Evolutionary conservation across 2,797 vertebrate genomes (phyloP).

Genomic region (Gallinago stenura): DNA sequence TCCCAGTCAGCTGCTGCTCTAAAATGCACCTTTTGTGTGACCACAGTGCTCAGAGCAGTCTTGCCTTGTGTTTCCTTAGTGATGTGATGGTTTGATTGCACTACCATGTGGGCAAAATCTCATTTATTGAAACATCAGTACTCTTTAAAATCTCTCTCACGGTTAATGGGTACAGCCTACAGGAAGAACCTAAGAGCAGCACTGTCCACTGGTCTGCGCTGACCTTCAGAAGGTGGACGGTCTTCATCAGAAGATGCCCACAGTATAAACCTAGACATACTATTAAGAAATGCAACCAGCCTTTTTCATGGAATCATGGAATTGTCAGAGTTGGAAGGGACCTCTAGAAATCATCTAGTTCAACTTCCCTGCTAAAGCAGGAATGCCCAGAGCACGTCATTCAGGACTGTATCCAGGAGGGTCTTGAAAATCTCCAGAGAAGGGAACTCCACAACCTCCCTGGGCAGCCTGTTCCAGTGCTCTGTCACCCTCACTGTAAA

Average conservation of each 20-base stretch:
- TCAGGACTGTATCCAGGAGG: too few relatives aligned
- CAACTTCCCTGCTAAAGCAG: too few relatives aligned
- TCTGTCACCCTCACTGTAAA: too few relatives aligned
- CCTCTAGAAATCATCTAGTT: too few relatives aligned
- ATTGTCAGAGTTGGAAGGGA: too few relatives aligned
- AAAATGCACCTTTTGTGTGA: neutral
- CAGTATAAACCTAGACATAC: neutral
- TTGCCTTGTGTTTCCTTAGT: neutral
- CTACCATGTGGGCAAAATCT: neutral
- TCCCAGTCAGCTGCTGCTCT: neutral
- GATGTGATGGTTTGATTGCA: neutral
- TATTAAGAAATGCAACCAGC: neutral
- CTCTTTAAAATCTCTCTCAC: neutral
- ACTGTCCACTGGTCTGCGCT: neutral
- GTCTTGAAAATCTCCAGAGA: too few relatives aligned
- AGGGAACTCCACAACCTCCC: too few relatives aligned
- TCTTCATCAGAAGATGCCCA: neutral
- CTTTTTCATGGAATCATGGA: neutral
- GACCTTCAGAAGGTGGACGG: neutral
- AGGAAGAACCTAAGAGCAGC: neutral
- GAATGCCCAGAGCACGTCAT: too few relatives aligned
- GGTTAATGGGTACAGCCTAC: rapidly evolving
- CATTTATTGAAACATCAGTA: neutral
- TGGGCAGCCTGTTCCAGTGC: too few relatives aligned
- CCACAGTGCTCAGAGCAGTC: neutral